Evolutionary conservation across 2,113 vertebrate species (phyloP).

Genomic region (Neoarius graeffei): DNA sequence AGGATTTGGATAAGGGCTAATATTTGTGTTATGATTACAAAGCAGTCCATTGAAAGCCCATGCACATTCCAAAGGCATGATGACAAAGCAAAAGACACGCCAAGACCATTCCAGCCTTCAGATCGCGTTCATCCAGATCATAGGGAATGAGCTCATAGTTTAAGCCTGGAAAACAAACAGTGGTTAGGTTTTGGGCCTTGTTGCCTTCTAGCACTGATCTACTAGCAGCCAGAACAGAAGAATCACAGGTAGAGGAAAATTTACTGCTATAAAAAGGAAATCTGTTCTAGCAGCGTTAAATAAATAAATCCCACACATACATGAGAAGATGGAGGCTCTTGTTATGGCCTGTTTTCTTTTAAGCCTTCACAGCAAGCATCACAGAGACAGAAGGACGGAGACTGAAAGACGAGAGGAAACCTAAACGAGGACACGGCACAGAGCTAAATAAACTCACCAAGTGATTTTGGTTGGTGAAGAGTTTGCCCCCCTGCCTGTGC

Average conservation of each 20-base stretch:
- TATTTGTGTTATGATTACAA: slow-evolving; percentile 41
- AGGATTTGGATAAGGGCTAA: slow-evolving; percentile 27
- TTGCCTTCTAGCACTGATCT: background rate
- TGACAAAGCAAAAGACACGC: slow-evolving; percentile 39
- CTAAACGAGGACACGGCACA: background rate
- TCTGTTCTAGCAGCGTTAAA: background rate
- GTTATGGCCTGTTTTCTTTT: background rate
- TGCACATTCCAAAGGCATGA: slow-evolving; percentile 51
- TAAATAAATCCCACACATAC: background rate
- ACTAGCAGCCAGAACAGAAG: background rate
- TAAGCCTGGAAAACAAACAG: slow-evolving; percentile 47
- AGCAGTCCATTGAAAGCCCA: slow-evolving; percentile 37
- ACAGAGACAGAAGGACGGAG: background rate
- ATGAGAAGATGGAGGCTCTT: background rate
- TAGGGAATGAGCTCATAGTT: slow-evolving; percentile 46
- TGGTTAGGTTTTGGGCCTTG: background rate
- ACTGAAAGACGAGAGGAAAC: background rate
- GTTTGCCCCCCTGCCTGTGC: slow-evolving; percentile 9
- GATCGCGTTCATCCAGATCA: slow-evolving; percentile 33
- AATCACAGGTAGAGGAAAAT: background rate
- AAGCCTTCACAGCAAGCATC: background rate
- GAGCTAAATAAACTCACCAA: slow-evolving; percentile 8
- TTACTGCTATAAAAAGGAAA: too few species aligned
- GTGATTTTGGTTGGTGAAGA: background rate
- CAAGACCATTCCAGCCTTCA: slow-evolving; percentile 34